Conservation (phyloP, 2,113 vertebrate species). For the Colinus virginianus region DNA sequence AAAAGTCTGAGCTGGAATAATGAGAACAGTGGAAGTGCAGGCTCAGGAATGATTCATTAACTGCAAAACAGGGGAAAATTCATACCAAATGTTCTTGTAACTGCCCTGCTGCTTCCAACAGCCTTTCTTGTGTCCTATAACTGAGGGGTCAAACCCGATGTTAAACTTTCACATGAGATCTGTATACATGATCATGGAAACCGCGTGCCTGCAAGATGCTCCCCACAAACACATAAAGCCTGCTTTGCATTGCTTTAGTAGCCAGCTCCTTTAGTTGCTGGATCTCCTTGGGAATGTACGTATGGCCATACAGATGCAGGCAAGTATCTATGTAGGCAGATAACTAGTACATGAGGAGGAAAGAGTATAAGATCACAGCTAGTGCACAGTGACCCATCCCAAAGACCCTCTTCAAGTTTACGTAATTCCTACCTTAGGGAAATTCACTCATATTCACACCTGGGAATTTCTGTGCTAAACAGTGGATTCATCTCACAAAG, state of each 20-base stretch:
- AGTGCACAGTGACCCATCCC: background rate
- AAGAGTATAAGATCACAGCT: background rate
- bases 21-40: constrained; percentile 54
- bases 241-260: background rate
- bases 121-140: constrained; percentile 17
- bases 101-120: constrained; percentile 35
- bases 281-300: background rate
- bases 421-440: background rate
- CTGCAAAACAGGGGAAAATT: constrained; percentile 66
- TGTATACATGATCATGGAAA: background rate
- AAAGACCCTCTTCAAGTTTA: fast-evolving
- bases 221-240: background rate
- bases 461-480: background rate
- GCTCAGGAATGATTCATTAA: constrained; percentile 66
- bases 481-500: background rate
- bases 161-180: constrained; percentile 31
- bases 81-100: constrained; percentile 64
- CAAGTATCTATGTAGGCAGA: background rate
- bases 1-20: constrained; percentile 40
- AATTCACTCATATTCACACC: background rate
- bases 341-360: background rate
- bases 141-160: constrained; percentile 21
- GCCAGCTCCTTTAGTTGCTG: background rate
- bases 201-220: background rate
- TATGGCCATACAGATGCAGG: background rate